Conservation (phyloP, 2,888 invertebrate species). For the Steromphala cineraria region DNA sequence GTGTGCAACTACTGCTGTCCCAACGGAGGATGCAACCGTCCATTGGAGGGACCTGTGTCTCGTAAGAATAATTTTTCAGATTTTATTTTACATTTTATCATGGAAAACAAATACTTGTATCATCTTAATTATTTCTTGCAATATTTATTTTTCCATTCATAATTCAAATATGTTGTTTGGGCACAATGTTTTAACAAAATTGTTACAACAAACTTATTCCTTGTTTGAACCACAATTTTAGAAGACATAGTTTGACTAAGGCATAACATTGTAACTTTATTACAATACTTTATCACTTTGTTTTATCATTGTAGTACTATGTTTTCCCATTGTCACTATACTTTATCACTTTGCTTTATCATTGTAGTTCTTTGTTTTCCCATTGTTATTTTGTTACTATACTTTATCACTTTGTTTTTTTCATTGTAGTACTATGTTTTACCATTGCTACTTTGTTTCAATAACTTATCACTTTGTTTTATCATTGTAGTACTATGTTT, state of each 20-base stretch:
- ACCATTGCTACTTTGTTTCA: not conserved
- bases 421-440: too few species aligned
- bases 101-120: too few species aligned
- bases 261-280: not conserved
- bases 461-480: not conserved
- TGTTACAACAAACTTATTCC: too few species aligned
- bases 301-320: not conserved
- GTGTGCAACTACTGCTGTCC: slow-evolving; percentile 35
- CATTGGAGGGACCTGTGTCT: slow-evolving; percentile 13
- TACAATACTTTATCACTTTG: not conserved
- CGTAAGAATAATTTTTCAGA: too few species aligned
- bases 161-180: too few species aligned
- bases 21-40: slow-evolving; percentile 12
- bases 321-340: not conserved
- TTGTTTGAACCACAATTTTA: not conserved
- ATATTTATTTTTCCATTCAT: too few species aligned
- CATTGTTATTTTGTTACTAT: not conserved
- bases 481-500: not conserved
- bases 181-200: too few species aligned
- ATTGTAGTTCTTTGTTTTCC: not conserved
- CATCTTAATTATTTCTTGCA: too few species aligned
- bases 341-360: not conserved
- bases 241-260: not conserved
- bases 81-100: too few species aligned
- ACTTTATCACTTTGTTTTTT: not conserved